Base-by-base conservation (phyloP, 2,113 vertebrate genomes). In the Tapirus terrestris region DNA sequence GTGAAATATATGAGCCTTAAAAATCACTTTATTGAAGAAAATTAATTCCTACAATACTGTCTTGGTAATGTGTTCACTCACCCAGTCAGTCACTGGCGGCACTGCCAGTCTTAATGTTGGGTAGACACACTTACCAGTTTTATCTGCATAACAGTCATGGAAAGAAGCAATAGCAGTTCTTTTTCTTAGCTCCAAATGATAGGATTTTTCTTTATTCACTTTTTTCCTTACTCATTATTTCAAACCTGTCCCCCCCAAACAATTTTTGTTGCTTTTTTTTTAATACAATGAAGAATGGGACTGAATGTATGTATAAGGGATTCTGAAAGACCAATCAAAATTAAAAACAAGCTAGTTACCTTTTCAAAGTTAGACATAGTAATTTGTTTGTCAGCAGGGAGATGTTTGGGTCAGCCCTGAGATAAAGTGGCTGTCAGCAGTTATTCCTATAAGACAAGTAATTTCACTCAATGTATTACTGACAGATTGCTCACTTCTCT, bases 1-100 rank as follows among this genome's bases (percentile, higher is more conserved):
- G 99, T 99, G 99, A 99, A 99, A 99, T 99, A 99, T 99, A 99
- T 99, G 99, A 99, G 99, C 99, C 99, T 99, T 99, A 99, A 99
- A 99, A 99, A 99, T 99, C 97, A 99, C 98, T 99, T 99, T 99
- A 99, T 99, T 99, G 99, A 99, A 99, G 99, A 99, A 99, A 99
- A 99, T 99, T 99, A 99, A 99, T 99, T 99, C 99, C 99, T 99
- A 99, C 99, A 99, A 99, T 99, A 99, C 99, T 98, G 98, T 98
- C 98, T 99, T 98, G 96, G 99, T 99, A 99, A 99, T 99, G 99
- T 99, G 99, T 99, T 99, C 99, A 99, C 98, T 99, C 99, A 99
- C 99, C 99, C 99, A 99, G 99, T 98, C 99, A 99, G 98, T 99
- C 98, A 98, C 98, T 98, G 98, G 98, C 99, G 51, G 97, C 96